Conservation (phyloP, 2,797 vertebrate species). For the Pseudochirops corinnae region DNA sequence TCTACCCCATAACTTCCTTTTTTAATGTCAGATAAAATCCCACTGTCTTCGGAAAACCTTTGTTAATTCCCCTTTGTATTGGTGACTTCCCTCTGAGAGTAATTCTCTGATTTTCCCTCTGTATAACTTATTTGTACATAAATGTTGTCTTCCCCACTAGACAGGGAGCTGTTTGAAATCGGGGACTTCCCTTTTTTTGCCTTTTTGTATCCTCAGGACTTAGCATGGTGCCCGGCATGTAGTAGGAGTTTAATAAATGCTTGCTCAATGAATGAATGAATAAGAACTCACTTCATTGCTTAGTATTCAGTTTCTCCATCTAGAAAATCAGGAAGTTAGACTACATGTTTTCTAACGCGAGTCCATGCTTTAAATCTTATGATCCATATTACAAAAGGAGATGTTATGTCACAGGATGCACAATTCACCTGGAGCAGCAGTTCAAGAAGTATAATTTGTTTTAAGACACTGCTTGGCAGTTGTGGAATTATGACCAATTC, state of each 20-base stretch:
- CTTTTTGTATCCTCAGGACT: not conserved
- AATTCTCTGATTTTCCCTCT: not conserved
- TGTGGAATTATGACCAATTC: not conserved
- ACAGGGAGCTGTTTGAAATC: not conserved
- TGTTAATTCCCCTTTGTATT: not conserved
- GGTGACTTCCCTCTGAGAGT: not conserved
- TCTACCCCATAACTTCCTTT: not conserved
- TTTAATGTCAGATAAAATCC: not conserved
- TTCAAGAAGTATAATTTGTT: not conserved
- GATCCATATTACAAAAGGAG: not conserved
- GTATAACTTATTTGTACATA: not conserved
- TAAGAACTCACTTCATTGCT: not conserved
- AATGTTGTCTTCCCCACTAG: not conserved
- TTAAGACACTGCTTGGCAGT: not conserved
- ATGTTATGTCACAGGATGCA: not conserved
- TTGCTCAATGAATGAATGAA: not conserved
- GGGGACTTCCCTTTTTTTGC: not conserved
- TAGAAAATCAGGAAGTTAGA: not conserved
- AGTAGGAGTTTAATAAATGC: not conserved
- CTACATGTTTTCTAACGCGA: not conserved
- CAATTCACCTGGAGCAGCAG: not conserved
- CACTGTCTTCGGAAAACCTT: not conserved
- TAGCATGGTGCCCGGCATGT: not conserved
- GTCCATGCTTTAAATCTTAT: not conserved
- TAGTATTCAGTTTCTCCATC: not conserved